A percentile compares a stretch with the other conserved stretches of the same genome.
These are phyloP conservation scores for Symphodus melops DNA, from an alignment of 2,113 vertebrate genomes.

Conservation along the genomic window DNA sequence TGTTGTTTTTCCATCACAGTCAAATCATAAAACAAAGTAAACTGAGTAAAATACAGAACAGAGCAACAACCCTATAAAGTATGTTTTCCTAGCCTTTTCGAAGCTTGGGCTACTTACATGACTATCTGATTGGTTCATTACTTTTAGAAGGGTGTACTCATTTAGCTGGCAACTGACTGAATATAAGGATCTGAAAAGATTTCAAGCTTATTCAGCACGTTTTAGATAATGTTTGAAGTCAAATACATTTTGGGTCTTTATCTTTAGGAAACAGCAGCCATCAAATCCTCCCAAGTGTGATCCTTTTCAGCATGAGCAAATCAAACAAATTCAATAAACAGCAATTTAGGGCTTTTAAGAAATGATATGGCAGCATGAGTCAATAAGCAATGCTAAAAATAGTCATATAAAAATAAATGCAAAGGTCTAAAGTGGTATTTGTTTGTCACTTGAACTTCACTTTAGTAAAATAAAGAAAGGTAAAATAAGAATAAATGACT, in stretches of 20 bases:
- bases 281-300: background rate
- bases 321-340: constrained; percentile 34
- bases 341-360: constrained; percentile 34
- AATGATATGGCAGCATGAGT: constrained; percentile 19
- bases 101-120: background rate
- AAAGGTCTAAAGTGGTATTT: background rate
- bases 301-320: constrained; percentile 16
- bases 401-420: constrained; percentile 1
- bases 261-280: background rate
- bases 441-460: constrained; percentile 3
- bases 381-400: background rate
- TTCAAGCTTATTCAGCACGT: background rate
- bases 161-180: background rate
- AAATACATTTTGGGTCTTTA: background rate
- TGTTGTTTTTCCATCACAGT: background rate
- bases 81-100: background rate
- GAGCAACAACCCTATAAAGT: background rate
- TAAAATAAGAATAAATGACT: background rate
- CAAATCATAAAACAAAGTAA: constrained; percentile 2
- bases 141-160: background rate
- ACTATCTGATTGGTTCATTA: background rate
- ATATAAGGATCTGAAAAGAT: background rate
- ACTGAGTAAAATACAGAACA: background rate
- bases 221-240: constrained; percentile 12
- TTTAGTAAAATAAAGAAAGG: background rate